Evolutionary conservation across 1,140 invertebrate species (phyloP).

Genomic region (Drosophila busckii): DNA sequence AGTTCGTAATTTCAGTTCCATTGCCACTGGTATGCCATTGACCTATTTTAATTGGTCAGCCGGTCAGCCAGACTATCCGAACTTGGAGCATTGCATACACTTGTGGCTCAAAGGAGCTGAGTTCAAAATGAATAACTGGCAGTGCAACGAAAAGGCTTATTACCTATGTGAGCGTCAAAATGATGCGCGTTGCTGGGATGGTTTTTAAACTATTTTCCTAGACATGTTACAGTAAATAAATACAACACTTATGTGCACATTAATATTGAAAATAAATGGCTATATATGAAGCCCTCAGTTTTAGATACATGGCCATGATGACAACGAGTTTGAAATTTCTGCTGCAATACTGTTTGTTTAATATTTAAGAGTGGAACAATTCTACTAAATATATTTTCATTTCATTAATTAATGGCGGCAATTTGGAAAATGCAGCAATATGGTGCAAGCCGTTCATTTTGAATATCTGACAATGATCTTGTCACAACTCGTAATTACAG

Average conservation of each 20-base stretch:
- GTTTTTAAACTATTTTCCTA: not conserved
- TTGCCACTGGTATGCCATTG: constrained; percentile 20
- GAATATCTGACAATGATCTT: constrained; percentile 24
- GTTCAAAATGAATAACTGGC: constrained; percentile 35
- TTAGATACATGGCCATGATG: too few relatives aligned
- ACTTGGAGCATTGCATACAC: constrained; percentile 34
- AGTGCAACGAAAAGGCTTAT: constrained; percentile 2
- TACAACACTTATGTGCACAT: not conserved
- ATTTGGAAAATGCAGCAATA: too few relatives aligned
- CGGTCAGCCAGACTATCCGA: constrained; percentile 28
- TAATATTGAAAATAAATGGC: too few relatives aligned
- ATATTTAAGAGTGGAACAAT: too few relatives aligned
- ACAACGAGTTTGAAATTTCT: too few relatives aligned
- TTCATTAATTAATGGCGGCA: too few relatives aligned
- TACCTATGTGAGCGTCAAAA: constrained; percentile 20
- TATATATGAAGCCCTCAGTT: too few relatives aligned
- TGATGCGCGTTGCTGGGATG: constrained; percentile 16
- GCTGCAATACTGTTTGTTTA: too few relatives aligned
- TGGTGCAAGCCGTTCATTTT: not conserved
- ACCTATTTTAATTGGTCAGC: constrained; percentile 15
- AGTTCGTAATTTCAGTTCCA: constrained; percentile 5
- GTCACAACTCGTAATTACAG: too few relatives aligned
- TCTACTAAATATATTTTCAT: too few relatives aligned
- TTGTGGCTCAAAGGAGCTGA: constrained; percentile 3
- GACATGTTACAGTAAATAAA: not conserved